These are phyloP conservation scores for Lithobates pipiens DNA, from an alignment of 2,797 vertebrate genomes.

Conservation along the genomic window DNA sequence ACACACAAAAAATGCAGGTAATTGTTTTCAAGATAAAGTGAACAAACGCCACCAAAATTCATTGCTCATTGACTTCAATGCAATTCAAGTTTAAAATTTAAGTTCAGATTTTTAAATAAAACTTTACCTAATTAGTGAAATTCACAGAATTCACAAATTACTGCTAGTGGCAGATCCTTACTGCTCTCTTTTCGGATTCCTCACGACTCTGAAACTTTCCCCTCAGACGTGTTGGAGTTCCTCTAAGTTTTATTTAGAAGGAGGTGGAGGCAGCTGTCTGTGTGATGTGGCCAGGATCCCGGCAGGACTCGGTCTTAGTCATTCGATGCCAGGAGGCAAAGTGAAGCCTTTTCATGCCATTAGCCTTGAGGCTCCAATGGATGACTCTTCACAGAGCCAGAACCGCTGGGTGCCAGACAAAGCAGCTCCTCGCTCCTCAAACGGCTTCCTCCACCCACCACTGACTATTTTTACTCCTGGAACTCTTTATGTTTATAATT, in stretches of 20 bases:
- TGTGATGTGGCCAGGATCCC: conserved; percentile 7
- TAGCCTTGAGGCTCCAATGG: conserved; percentile 9
- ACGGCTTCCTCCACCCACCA: too few relatives aligned
- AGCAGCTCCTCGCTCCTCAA: not conserved
- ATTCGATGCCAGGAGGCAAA: conserved; percentile 12
- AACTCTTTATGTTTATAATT: conserved; percentile 33
- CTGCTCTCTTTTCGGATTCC: too few relatives aligned
- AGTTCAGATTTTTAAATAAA: too few relatives aligned
- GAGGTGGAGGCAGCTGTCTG: conserved; percentile 13
- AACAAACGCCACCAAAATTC: too few relatives aligned
- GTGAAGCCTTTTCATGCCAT: conserved; percentile 2
- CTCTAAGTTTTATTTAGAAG: conserved; percentile 17
- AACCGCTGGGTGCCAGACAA: not conserved
- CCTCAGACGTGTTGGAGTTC: not conserved
- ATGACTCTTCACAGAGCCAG: not conserved
- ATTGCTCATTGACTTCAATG: too few relatives aligned
- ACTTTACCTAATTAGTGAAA: too few relatives aligned
- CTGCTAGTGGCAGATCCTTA: too few relatives aligned
- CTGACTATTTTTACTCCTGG: conserved; percentile 7
- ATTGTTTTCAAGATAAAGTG: too few relatives aligned
- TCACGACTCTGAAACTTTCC: not conserved
- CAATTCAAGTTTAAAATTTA: too few relatives aligned
- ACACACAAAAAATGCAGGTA: too few relatives aligned
- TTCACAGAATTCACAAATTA: too few relatives aligned
- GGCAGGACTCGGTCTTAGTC: not conserved